These are phyloP conservation scores for Cerastis leucographa DNA, from an alignment of 2,888 invertebrate genomes.

Conservation along the genomic window DNA sequence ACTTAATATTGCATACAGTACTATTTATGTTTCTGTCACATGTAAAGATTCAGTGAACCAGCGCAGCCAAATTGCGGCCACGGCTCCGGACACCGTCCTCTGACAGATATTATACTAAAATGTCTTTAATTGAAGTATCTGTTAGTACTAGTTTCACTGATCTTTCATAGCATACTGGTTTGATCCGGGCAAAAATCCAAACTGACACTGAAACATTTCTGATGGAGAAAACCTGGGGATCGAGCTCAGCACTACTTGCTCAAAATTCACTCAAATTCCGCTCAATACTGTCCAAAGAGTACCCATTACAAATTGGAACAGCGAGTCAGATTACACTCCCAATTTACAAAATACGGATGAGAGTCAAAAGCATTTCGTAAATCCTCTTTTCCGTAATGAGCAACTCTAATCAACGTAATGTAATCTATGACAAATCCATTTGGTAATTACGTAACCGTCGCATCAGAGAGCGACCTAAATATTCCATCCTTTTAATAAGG, in stretches of 20 bases:
- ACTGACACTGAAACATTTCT: background rate
- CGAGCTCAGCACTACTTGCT: too few relatives aligned
- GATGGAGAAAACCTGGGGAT: background rate
- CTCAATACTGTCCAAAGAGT: conserved; percentile 3
- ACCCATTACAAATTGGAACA: conserved; percentile 24
- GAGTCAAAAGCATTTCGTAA: conserved; percentile 38
- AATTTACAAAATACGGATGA: conserved; percentile 45
- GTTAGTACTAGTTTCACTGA: too few relatives aligned
- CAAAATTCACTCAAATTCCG: background rate
- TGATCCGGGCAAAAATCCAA: too few relatives aligned
- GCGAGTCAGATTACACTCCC: conserved; percentile 20
- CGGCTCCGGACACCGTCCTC: too few relatives aligned
- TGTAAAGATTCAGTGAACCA: background rate
- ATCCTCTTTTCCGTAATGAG: conserved; percentile 54
- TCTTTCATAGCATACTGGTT: too few relatives aligned
- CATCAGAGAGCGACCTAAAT: conserved; percentile 51
- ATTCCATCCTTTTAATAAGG: conserved; percentile 48
- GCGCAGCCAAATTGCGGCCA: background rate
- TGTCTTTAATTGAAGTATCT: too few relatives aligned
- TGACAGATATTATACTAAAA: too few relatives aligned
- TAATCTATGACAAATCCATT: conserved; percentile 65
- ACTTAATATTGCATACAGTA: background rate
- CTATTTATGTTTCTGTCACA: background rate
- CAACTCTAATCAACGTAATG: conserved; percentile 66
- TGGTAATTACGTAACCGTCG: conserved; percentile 61